phyloP scores from a whole-genome alignment of 1,140 invertebrate genomes.

The Eupeodes corollae region DNA sequence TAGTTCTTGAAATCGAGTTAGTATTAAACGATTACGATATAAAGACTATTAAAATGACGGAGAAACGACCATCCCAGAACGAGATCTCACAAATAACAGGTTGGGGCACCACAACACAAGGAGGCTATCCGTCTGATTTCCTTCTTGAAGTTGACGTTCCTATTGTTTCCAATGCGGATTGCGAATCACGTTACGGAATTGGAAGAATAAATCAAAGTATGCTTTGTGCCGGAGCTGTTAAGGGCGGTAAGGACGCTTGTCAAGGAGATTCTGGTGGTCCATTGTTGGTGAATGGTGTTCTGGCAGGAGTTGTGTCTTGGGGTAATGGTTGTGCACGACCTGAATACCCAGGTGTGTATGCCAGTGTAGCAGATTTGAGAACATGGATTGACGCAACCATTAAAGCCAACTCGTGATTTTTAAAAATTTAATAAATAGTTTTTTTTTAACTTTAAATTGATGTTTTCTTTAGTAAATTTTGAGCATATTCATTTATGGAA shows the following conservation, averaged over 20 bases:
- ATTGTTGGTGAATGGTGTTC: constrained; percentile 24
- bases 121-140: constrained; percentile 13
- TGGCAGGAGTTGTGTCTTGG: constrained; percentile 55
- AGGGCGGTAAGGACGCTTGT: constrained; percentile 41
- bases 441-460: too few species aligned
- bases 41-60: constrained; percentile 14
- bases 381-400: constrained; percentile 29
- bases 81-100: constrained; percentile 29
- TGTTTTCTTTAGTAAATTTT: too few species aligned
- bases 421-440: too few species aligned
- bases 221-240: constrained; percentile 43
- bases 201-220: constrained; percentile 39
- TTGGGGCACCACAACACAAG: constrained; percentile 29
- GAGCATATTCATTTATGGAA: too few species aligned
- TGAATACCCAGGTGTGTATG: constrained; percentile 54
- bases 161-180: constrained; percentile 19
- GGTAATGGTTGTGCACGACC: constrained; percentile 50
- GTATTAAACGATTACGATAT: constrained; percentile 30
- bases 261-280: constrained; percentile 40
- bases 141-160: constrained; percentile 24
- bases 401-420: too few species aligned
- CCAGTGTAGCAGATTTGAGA: constrained; percentile 43
- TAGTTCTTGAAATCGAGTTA: constrained; percentile 16
- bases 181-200: constrained; percentile 16
- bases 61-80: constrained; percentile 17